These are phyloP conservation scores for Lepidostoma basale DNA, from an alignment of 1,140 invertebrate species.

Conservation along the genomic window DNA sequence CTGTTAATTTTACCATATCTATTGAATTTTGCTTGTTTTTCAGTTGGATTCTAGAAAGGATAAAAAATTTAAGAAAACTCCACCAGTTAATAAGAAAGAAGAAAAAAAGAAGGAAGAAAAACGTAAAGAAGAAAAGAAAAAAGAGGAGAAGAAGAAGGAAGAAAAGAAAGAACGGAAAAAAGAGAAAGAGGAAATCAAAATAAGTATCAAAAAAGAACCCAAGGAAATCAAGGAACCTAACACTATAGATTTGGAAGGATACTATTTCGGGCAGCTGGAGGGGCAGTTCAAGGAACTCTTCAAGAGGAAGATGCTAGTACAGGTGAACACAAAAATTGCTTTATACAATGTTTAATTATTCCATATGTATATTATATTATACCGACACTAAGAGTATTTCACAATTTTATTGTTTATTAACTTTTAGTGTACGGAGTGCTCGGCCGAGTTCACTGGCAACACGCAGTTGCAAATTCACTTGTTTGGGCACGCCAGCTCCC, in stretches of 20 bases:
- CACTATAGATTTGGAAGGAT: constrained; percentile 63
- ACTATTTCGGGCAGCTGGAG: constrained; percentile 65
- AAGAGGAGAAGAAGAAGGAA: constrained; percentile 37
- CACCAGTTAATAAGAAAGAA: constrained; percentile 27
- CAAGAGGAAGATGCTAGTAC: constrained; percentile 51
- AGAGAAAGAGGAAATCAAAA: constrained; percentile 40
- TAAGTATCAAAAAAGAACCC: constrained; percentile 56
- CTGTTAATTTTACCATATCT: too few species aligned
- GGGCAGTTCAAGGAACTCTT: constrained; percentile 45
- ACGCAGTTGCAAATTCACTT: constrained; percentile 73
- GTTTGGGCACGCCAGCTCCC: constrained; percentile 65
- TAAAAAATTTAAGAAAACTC: constrained; percentile 28
- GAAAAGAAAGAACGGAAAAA: constrained; percentile 31
- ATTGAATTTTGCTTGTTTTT: not conserved
- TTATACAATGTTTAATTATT: too few species aligned
- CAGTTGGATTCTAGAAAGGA: constrained; percentile 22
- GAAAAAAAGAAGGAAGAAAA: constrained; percentile 32
- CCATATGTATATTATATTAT: too few species aligned
- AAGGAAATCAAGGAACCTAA: constrained; percentile 46
- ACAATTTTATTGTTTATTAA: too few species aligned
- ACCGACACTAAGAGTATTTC: too few species aligned
- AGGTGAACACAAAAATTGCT: constrained; percentile 49
- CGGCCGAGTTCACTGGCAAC: constrained; percentile 63
- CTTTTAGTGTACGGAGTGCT: constrained; percentile 64
- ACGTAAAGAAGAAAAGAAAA: constrained; percentile 35